Evolutionary conservation across 2,113 vertebrate species (phyloP).

Genomic region (Paradoxurus hermaphroditus): DNA sequence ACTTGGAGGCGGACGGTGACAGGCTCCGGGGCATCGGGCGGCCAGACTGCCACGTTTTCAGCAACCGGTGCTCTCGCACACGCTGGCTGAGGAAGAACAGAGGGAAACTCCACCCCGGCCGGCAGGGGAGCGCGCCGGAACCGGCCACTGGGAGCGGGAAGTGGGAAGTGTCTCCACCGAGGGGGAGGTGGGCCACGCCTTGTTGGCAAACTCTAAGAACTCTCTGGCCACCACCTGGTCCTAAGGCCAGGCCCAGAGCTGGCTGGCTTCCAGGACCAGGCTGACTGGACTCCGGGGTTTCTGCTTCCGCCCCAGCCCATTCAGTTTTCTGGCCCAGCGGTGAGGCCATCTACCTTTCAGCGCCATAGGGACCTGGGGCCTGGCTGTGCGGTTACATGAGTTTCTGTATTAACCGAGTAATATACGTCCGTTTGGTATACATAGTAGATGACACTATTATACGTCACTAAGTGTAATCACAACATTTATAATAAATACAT

Average conservation of each 20-base stretch:
- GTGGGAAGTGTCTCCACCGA: neutral
- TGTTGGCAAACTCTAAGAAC: neutral
- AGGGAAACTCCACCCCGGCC: neutral
- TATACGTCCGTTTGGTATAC: neutral
- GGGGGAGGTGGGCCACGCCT: neutral
- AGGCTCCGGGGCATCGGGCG: neutral
- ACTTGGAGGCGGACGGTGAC: neutral
- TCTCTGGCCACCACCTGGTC: neutral
- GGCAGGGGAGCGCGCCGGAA: neutral
- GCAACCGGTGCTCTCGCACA: neutral
- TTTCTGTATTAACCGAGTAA: slow-evolving; percentile 40
- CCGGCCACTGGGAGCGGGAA: neutral
- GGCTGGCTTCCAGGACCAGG: neutral
- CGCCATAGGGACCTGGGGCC: neutral
- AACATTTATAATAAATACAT: neutral
- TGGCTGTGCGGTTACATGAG: neutral
- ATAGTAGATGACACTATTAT: neutral
- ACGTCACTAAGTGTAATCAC: neutral
- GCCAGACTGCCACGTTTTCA: neutral
- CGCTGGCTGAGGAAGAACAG: neutral
- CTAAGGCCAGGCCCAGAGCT: neutral
- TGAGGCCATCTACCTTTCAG: neutral
- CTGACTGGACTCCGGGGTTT: neutral
- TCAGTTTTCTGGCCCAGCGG: neutral
- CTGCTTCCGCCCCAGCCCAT: neutral